These are phyloP conservation scores for Crocallis elinguaria DNA, from an alignment of 2,888 invertebrate genomes.

Conservation along the genomic window DNA sequence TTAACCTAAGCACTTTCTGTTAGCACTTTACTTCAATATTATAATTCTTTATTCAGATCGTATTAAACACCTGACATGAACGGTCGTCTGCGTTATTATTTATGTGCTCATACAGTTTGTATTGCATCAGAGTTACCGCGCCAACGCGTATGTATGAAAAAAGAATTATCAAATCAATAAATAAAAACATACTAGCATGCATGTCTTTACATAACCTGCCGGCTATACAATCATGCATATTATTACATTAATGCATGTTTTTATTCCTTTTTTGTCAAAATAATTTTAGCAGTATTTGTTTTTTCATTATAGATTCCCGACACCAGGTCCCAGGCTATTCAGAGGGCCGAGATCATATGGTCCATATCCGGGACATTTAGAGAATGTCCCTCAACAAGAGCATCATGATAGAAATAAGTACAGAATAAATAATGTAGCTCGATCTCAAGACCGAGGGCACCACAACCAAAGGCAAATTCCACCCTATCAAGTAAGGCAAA, in stretches of 20 bases:
- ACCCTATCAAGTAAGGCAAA: constrained; percentile 45
- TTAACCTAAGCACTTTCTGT: too few species aligned
- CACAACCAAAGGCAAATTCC: constrained; percentile 45
- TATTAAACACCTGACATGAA: too few species aligned
- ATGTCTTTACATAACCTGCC: constrained; percentile 3
- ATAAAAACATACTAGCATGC: neutral
- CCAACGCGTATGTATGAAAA: constrained; percentile 38
- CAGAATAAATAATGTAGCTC: constrained; percentile 46
- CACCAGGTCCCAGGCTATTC: constrained; percentile 49
- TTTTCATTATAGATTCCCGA: constrained; percentile 62
- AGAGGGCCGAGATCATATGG: constrained; percentile 49
- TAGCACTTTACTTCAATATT: too few species aligned
- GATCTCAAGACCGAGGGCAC: constrained; percentile 50
- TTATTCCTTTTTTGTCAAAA: too few species aligned
- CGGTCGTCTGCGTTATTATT: too few species aligned
- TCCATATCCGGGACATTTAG: constrained; percentile 39
- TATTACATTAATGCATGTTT: neutral
- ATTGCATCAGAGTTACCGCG: constrained; percentile 57
- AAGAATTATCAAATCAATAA: neutral
- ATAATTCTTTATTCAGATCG: too few species aligned
- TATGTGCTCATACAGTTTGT: too few species aligned
- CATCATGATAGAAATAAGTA: constrained; percentile 57
- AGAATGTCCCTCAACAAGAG: constrained; percentile 44
- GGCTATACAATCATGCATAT: neutral
- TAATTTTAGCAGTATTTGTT: neutral